A percentile compares a stretch with the other conserved stretches of the same genome.
phyloP scores from a whole-genome alignment of 2,797 vertebrate species.

The Rousettus madagascariensis region DNA sequence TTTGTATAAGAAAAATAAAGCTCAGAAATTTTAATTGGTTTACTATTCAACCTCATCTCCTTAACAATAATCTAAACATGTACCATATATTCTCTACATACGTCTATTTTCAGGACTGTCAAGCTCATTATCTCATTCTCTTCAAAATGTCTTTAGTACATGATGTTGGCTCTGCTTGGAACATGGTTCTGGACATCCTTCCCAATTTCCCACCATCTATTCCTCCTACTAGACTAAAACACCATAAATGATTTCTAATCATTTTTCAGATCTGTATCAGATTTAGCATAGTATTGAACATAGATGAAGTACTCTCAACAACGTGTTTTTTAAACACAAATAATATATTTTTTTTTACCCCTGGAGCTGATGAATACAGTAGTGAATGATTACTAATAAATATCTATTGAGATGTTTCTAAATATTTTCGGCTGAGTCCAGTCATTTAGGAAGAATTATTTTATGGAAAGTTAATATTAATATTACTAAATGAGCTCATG shows the following conservation, averaged over 20 bases:
- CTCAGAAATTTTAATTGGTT: background rate
- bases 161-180: background rate
- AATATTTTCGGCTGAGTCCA: background rate
- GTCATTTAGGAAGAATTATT: slow-evolving; percentile 4
- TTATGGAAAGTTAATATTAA: background rate
- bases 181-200: background rate
- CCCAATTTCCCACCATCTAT: background rate
- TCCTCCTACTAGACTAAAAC: background rate
- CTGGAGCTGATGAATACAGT: background rate
- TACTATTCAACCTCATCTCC: background rate
- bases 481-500: rapidly evolving
- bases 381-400: background rate
- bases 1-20: background rate
- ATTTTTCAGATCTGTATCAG: background rate
- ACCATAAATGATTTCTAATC: background rate
- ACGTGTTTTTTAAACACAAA: background rate
- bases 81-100: background rate
- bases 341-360: background rate
- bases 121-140: background rate
- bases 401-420: background rate
- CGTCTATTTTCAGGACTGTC: background rate
- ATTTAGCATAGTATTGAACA: background rate
- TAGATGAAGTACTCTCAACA: background rate
- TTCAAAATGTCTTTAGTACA: background rate
- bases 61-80: background rate